Evolutionary conservation across 2,888 invertebrate species (phyloP), one percentile per base, ranked within the genome.

Genomic region (Eucera pruinosa): DNA sequence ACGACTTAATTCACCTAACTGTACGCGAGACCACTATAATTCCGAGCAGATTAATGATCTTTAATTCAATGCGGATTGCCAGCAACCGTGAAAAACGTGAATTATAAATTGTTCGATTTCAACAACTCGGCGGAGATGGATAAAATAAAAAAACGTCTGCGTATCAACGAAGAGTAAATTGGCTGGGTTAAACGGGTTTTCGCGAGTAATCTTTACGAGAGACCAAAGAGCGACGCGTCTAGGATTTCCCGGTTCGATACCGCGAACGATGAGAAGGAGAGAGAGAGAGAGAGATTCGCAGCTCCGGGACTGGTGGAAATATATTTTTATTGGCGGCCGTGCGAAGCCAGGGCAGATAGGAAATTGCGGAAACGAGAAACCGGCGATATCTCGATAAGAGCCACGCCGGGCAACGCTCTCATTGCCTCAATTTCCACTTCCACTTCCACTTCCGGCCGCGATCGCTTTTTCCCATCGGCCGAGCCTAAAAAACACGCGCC

Each of bases 391-490:
- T 87, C 89, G 89, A 89, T 90, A 90, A 91, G 90, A 86, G 88
- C 86, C 86, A 84, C 85, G 84, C 82, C 86, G 89, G 88, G 89
- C 89, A 87, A 88, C 88, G 89, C 89, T 89, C 90, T 91, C 90
- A 91, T 90, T 90, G 88, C 90, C 90, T 89, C 90, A 90, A 91
- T 91, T 91, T 91, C 90, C 90, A 90, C 89, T 89, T 91, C 89
- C 90, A 90, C 86, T 87, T 88, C 90, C 89, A 90, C 88, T 88
- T 87, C 89, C 89, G 89, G 85, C 80, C 85, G 84, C 85, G 89
- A 88, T 87, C 87, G 88, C 87, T 89, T 88, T 90, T 88, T 86
- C 83, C 88, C 90, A 88, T 88, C 86, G 85, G 85, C 85, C 89
- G 87, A 83, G 85, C 89, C 90, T 87, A 87, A 81, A 81, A 83